phyloP scores from a whole-genome alignment of 2,797 vertebrate species.

The Coranthus polyacanthus region DNA sequence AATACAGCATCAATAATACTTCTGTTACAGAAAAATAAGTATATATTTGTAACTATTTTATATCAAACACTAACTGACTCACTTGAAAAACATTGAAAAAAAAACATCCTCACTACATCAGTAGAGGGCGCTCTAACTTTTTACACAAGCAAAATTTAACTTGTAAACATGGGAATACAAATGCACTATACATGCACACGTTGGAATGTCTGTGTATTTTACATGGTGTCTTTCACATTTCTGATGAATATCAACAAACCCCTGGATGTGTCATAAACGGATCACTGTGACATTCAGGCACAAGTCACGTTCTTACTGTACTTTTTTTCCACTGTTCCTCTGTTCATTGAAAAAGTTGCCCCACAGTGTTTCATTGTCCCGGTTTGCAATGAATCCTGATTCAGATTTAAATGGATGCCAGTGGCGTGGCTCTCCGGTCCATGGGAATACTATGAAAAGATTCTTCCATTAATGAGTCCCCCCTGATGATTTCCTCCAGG shows the following conservation, averaged over 20 bases:
- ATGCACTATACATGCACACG: background rate
- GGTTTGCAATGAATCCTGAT: slow-evolving; percentile 35
- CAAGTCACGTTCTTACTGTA: slow-evolving; percentile 14
- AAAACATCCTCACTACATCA: slow-evolving; percentile 26
- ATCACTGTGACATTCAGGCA: slow-evolving; percentile 35
- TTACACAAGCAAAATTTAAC: slow-evolving; percentile 1
- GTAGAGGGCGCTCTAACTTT: slow-evolving; percentile 51
- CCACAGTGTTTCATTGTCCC: slow-evolving; percentile 58
- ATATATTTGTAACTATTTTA: slow-evolving; percentile 8
- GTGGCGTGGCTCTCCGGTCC: slow-evolving; percentile 11
- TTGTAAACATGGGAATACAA: slow-evolving; percentile 15
- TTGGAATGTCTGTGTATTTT: slow-evolving; percentile 36
- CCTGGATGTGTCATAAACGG: slow-evolving; percentile 5
- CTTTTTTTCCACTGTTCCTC: slow-evolving; percentile 21
- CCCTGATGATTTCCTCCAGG: background rate
- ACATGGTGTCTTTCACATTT: slow-evolving; percentile 23
- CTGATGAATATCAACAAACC: slow-evolving; percentile 17
- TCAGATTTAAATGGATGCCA: slow-evolving; percentile 44
- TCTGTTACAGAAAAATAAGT: slow-evolving; percentile 22
- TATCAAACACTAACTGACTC: slow-evolving; percentile 19
- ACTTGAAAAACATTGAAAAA: slow-evolving; percentile 11
- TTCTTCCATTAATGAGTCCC: background rate
- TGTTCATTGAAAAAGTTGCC: slow-evolving; percentile 31
- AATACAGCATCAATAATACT: background rate
- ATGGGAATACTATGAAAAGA: slow-evolving; percentile 24